Evolutionary conservation across 2,797 vertebrate genomes (phyloP).

Genomic region (Tauraco hartlaubi): DNA sequence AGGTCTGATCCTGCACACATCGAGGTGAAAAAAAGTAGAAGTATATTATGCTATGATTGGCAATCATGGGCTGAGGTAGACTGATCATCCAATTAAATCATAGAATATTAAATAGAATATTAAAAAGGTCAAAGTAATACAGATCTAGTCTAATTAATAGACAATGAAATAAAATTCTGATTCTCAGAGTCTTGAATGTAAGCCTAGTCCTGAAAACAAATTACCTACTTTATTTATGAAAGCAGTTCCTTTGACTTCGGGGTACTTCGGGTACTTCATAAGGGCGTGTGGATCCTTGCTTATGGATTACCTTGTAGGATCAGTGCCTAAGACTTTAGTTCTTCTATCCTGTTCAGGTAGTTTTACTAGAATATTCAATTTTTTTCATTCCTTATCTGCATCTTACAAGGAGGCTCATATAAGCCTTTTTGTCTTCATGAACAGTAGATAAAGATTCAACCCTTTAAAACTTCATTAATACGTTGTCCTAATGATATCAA

Average conservation of each 20-base stretch:
- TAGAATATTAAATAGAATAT: constrained; percentile 85
- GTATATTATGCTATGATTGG: constrained; percentile 76
- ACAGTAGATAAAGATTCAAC: constrained; percentile 45
- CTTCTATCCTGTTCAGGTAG: neutral
- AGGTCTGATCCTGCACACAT: neutral
- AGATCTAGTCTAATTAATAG: constrained; percentile 80
- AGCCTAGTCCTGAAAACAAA: constrained; percentile 47
- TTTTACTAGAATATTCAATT: neutral
- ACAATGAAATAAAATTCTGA: constrained; percentile 81
- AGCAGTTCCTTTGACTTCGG: constrained; percentile 65
- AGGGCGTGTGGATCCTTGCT: neutral
- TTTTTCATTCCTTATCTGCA: neutral
- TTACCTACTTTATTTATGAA: constrained; percentile 50
- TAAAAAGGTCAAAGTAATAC: constrained; percentile 85
- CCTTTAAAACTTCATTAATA: constrained; percentile 63
- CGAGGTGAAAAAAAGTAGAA: constrained; percentile 8
- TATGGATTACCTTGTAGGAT: neutral
- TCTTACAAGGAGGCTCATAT: neutral
- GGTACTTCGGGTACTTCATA: neutral
- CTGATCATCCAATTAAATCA: constrained; percentile 81
- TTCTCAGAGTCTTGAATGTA: constrained; percentile 59
- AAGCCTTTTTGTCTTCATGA: constrained; percentile 42
- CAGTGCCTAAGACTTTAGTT: neutral
- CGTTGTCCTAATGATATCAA: constrained; percentile 59
- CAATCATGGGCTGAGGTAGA: constrained; percentile 71